These are phyloP conservation scores for Caenorhabditis briggsae DNA, from an alignment of 1,140 invertebrate genomes.

Conservation along the genomic window DNA sequence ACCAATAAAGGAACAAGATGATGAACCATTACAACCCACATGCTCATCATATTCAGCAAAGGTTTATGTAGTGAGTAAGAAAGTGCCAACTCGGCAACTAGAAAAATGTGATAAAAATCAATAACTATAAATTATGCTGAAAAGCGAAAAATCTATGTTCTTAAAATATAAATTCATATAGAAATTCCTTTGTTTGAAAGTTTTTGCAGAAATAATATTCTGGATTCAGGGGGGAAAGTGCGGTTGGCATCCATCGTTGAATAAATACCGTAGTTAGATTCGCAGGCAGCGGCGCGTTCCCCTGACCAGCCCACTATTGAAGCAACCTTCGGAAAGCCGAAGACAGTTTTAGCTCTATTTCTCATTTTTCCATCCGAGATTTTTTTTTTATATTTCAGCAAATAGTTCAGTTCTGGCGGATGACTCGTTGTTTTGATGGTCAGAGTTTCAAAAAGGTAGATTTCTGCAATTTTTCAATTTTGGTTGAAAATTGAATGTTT, in stretches of 20 bases:
- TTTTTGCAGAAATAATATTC: background rate
- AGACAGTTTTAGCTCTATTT: background rate
- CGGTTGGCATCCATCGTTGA: conserved; percentile 34
- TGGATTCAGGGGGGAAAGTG: background rate
- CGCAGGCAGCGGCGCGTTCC: conserved; percentile 17
- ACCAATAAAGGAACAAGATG: background rate
- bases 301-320: conserved; percentile 4
- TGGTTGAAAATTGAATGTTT: too few relatives aligned
- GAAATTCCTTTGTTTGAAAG: background rate
- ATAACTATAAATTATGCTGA: background rate
- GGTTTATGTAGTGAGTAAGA: conserved; percentile 10
- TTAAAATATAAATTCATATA: background rate
- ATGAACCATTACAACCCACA: background rate
- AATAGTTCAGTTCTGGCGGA: conserved; percentile 21
- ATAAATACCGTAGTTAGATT: conserved; percentile 53
- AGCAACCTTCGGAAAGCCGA: background rate
- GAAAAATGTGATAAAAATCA: background rate
- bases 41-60: background rate
- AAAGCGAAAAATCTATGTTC: too few relatives aligned
- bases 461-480: background rate
- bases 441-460: conserved; percentile 33
- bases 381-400: background rate
- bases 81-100: background rate
- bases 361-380: too few relatives aligned
- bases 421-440: conserved; percentile 21